These are phyloP conservation scores for Caenorhabditis remanei DNA, from an alignment of 1,140 invertebrate species.

Conservation along the genomic window DNA sequence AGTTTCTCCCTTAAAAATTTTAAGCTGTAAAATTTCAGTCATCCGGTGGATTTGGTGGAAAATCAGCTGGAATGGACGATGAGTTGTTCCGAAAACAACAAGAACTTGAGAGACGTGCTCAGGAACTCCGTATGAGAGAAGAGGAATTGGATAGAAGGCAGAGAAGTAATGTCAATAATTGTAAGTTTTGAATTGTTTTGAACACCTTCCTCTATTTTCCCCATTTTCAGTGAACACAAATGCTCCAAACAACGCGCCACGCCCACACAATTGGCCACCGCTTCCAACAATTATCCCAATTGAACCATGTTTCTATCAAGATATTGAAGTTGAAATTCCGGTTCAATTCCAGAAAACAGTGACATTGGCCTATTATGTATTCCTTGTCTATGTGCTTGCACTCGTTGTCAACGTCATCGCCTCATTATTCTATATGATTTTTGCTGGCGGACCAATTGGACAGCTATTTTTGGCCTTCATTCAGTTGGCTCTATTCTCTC, in stretches of 20 bases:
- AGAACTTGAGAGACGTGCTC: conserved; percentile 73
- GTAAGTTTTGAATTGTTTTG: neutral
- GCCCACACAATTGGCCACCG: conserved; percentile 96
- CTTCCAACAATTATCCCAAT: conserved; percentile 89
- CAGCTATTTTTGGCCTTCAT: conserved; percentile 90
- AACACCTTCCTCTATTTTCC: neutral
- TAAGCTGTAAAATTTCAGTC: neutral
- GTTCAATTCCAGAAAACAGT: conserved; percentile 96
- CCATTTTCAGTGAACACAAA: conserved; percentile 26
- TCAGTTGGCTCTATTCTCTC: conserved; percentile 91
- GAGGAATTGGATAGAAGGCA: conserved; percentile 75
- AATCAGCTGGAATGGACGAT: conserved; percentile 68
- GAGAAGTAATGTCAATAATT: conserved; percentile 17
- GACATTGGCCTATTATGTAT: conserved; percentile 92
- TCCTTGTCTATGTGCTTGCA: conserved; percentile 90
- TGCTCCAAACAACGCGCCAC: conserved; percentile 39
- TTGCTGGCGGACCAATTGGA: conserved; percentile 82
- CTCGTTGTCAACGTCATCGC: conserved; percentile 89
- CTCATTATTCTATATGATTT: conserved; percentile 83
- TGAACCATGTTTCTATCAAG: conserved; percentile 98
- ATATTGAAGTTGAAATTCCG: conserved; percentile 98
- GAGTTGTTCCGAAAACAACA: conserved; percentile 77
- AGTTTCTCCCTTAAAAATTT: neutral
- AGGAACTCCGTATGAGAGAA: conserved; percentile 75
- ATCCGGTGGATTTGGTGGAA: neutral